Evolutionary conservation across 2,113 vertebrate species (phyloP), one percentile per base, ranked within the genome.

Genomic region (Oncorhynchus clarkii): DNA sequence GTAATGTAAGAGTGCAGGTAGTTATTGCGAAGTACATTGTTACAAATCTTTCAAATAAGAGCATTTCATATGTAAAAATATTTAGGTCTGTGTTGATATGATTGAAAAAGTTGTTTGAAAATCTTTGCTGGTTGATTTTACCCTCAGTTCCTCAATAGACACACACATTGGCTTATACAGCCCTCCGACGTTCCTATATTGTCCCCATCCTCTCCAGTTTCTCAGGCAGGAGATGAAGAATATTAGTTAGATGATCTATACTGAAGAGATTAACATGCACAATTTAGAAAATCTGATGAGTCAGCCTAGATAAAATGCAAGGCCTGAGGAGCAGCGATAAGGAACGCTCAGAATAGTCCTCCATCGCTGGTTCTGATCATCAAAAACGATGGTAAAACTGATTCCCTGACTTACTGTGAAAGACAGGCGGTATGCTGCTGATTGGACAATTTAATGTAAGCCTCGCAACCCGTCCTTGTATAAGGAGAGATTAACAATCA

Each of bases 281-380:
- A 45, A 45, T 45, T 45, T 54, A 72, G 82, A 87, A 76, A 87
- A 91, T 87, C 65, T 76, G 86, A 89, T 90, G 90, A 90, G 80
- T 86, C 81, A 88, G 85, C 69, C 34, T 27, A 54, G 83, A 90
- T 82, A 48, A 74, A 75, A 68, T 78, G 74, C 64, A 75, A 82
- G 74, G 76, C 87, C 68, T 86, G 80, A 26, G 0, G 71, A 78
- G 74, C 78, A 74, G 71, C 77, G 87, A 89, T 82, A 82, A 82
- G 80, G 74, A 31, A 66, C 5, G 22, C n/a, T 48, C 66, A 51
- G 68, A 75, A 66, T 81, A 24, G 67, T 48, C 54, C 67, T 26
- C 29, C 18, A 84, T 79, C 80, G 80, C 76, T 82, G 77, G 82
- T 86, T 82, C 73, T n/a, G 62, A 73, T 79, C 85, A 79, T 91